Evolutionary conservation across 92 coral and sea anemone genomes (phyloP).

Genomic region (Zoanthus gigantus): DNA sequence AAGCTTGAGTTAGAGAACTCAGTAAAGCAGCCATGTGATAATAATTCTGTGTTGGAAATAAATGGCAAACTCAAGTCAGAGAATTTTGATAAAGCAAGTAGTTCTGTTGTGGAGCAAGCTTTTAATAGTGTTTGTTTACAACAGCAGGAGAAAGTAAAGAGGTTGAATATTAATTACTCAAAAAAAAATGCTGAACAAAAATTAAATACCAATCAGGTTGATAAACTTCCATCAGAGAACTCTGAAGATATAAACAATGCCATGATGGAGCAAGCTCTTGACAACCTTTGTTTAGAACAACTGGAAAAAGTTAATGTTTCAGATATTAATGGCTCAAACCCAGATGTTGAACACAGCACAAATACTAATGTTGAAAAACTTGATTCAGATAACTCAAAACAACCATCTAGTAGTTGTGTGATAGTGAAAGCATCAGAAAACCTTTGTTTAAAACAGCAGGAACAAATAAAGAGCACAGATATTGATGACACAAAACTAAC

Average conservation of each 20-base stretch:
- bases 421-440: too few relatives aligned
- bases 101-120: not conserved
- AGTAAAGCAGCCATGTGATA: too few relatives aligned
- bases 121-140: not conserved
- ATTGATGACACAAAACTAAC: not conserved
- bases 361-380: too few relatives aligned
- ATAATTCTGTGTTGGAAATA: not conserved
- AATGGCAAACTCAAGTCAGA: too few relatives aligned
- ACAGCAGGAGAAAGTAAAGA: not conserved
- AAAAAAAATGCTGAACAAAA: not conserved
- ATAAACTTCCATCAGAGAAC: too few relatives aligned
- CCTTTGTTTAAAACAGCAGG: not conserved
- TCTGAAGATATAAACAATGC: too few relatives aligned
- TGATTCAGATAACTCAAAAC: too few relatives aligned
- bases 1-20: not conserved
- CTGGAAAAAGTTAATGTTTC: not conserved
- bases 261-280: too few relatives aligned
- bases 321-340: not conserved
- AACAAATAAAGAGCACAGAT: not conserved
- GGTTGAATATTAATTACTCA: not conserved
- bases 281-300: too few relatives aligned
- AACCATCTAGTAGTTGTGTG: too few relatives aligned
- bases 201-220: not conserved
- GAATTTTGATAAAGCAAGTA: too few relatives aligned
- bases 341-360: too few relatives aligned